Base-by-base conservation (phyloP, 2,797 vertebrate species). In the Enteromius thamalakanensis region DNA sequence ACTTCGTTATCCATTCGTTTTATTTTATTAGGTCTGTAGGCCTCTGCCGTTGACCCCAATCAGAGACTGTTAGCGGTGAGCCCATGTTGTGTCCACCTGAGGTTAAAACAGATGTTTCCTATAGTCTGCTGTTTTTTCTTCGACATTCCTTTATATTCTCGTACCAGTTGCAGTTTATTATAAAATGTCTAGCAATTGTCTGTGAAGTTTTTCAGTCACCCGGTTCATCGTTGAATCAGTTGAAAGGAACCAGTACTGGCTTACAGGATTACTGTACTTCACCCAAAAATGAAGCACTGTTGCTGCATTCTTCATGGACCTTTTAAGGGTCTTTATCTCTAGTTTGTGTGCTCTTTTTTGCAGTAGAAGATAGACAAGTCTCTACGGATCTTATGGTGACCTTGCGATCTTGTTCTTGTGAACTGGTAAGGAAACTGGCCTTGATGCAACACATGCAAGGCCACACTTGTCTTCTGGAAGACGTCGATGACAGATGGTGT, bases 401-500 rank as follows among this genome's bases (percentile, higher is more conserved):
- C 90, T 92, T 85, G 81, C 77, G 76, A 87, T 79, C 82, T 78
- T 32, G 60, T 81, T 65, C 45, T 42, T 70, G 26, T 60, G 68
- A 79, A 72, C 60, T 60, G 29, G 72, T 58, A 51, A 84, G 86
- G 68, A 72, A 82, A 62, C 77, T 84, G 64, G 82, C 68, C 76
- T 68, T 74, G 85, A 67, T 53, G 76, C 77, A 75, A 75, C 90
- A 87, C 84, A 84, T 79, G 29, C 82, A 69, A 85, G 86, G 87
- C 87, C 49, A 60, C 86, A 49, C 84, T 82, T 85, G 82, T 89
- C 87, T 88, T 85, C 72, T 65, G 42, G 37, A 71, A 78, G 76
- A 84, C 49, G 26, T 79, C 49, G 53, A 86, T 87, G 90, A 90
- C 90, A 92, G 91, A 90, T 85, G 86, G 81, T 81, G 71, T 64